Evolutionary conservation across 2,888 invertebrate genomes (phyloP), one percentile per base, ranked within the genome.

Genomic region (Tachina fera): DNA sequence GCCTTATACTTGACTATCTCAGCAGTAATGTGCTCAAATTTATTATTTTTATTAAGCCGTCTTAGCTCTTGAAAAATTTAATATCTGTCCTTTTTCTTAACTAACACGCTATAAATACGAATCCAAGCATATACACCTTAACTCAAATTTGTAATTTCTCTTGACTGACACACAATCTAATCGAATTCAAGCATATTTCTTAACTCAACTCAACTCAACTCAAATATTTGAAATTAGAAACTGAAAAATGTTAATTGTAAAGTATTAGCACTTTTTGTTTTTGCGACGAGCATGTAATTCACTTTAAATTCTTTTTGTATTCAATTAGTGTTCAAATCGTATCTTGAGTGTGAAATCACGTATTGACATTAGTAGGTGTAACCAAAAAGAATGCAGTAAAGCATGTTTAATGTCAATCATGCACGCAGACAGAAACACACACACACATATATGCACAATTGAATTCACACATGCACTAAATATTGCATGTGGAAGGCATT

Each of bases 341-440:
- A 88, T 88, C 87, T 87, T 85, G 65, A 87, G 81, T 88, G 87
- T 87, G 87, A 88, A 87, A 88, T 87, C 88, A 88, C 88, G 88
- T 88, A 82, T 61, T 43, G 72, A 70, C 83, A 79, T 71, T 72
- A 22, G 79, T 31, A 67, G 79, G 83, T 72, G 79, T 76, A 67
- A 72, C 68, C 61, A 72, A 61, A 43, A 60, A n/a, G 60, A 71
- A 72, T 79, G 14, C 47, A 79, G 19, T 47, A 56, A 72, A 58
- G 19, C 31, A 65, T 47, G 16, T 31, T 41, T 11, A 31, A 60
- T 72, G 56, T 79, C 61, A 53, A 61, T 68, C 58, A 68, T 8
- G 41, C 75, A 65, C 65, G 53, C 39, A 67, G 39, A 39, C 22
- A 22, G 51, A 65, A 53, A 43, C 39, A 67, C 47, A 56, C 22